A percentile compares a stretch with the other conserved stretches of the same genome.
Conservation (phyloP, 2,113 vertebrate genomes). For the Donacobius atricapilla region DNA sequence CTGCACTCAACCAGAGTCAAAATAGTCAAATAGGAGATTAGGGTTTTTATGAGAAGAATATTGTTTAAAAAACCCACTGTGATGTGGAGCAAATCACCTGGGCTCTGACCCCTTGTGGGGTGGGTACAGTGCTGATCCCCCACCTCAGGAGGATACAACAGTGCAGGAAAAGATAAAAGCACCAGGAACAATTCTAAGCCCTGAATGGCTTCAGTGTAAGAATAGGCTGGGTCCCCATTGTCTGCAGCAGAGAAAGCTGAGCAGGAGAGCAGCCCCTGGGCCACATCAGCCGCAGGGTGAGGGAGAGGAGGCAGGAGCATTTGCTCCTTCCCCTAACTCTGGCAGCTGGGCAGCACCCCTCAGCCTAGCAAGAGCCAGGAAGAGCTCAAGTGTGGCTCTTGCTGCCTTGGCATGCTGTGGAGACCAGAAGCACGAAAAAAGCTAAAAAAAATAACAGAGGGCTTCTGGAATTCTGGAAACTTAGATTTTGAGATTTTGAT, state of each 20-base stretch:
- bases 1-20: not conserved
- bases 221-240: not conserved
- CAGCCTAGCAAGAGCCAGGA: not conserved
- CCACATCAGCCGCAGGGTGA: not conserved
- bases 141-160: not conserved
- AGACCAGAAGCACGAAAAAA: not conserved
- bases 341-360: not conserved
- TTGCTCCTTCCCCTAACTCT: not conserved
- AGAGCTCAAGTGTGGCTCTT: not conserved
- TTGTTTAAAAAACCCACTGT: rapidly evolving
- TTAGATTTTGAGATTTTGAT: no score
- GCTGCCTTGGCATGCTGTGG: not conserved
- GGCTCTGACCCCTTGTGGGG: not conserved
- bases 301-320: not conserved
- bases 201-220: not conserved
- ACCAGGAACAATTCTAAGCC: not conserved
- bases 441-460: rapidly evolving
- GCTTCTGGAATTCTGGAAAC: no score
- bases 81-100: not conserved
- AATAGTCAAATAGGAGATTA: not conserved
- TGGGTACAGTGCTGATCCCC: not conserved
- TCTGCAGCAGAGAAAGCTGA: not conserved
- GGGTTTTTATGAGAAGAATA: not conserved
- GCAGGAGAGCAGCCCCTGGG: not conserved
- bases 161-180: constrained; percentile 12